phyloP scores from a whole-genome alignment of 2,113 vertebrate genomes.

The Tiliqua scincoides region DNA sequence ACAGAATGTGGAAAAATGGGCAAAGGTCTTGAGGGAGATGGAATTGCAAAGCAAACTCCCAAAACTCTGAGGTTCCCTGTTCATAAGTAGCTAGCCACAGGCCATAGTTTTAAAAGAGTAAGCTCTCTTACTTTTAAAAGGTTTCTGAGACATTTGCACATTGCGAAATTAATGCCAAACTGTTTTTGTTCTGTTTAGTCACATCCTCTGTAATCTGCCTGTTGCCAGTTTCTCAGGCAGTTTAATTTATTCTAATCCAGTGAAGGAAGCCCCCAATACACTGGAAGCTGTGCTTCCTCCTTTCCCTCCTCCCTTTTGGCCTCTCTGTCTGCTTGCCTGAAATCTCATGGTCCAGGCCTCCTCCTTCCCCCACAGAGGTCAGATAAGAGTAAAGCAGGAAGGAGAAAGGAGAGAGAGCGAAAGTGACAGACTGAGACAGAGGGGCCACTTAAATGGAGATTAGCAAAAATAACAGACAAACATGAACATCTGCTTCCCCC shows the following conservation, averaged over 20 bases:
- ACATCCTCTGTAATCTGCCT: not conserved
- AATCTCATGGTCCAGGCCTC: conserved; percentile 29
- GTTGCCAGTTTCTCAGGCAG: not conserved
- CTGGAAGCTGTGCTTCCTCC: not conserved
- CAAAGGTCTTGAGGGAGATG: not conserved
- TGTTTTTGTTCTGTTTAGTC: conserved; percentile 18
- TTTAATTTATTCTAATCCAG: not conserved
- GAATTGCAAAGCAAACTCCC: not conserved
- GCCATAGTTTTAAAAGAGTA: not conserved
- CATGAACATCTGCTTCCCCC: conserved; percentile 11
- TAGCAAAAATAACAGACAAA: conserved; percentile 19
- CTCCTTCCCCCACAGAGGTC: not conserved
- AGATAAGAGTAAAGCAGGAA: not conserved
- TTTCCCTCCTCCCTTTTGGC: not conserved
- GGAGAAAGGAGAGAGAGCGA: not conserved
- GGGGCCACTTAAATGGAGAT: not conserved
- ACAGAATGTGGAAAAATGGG: not conserved
- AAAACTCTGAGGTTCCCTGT: not conserved
- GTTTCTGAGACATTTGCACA: conserved; percentile 46
- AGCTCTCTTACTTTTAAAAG: not conserved
- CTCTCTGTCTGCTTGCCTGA: conserved; percentile 18
- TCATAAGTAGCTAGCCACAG: no score
- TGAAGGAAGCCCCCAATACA: conserved; percentile 10
- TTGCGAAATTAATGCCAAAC: conserved; percentile 30
- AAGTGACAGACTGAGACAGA: not conserved